Evolutionary conservation across 2,888 invertebrate species (phyloP).

Genomic region (Philonicus albiceps): DNA sequence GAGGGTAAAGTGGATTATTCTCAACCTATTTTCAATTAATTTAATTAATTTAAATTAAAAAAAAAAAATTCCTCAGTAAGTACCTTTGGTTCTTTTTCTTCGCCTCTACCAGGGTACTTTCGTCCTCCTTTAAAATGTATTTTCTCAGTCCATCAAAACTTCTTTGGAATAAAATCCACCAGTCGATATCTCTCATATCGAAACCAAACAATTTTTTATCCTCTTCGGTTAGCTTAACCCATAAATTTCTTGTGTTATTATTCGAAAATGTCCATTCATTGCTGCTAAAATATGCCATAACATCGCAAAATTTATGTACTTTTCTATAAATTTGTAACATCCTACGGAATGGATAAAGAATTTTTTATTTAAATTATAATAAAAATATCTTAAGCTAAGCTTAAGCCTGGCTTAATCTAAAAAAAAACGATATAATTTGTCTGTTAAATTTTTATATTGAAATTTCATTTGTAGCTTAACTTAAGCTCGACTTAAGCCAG

Average conservation of each 20-base stretch:
- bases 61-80: neutral
- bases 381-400: too few relatives aligned
- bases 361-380: too few relatives aligned
- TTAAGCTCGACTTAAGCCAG: too few relatives aligned
- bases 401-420: too few relatives aligned
- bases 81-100: slow-evolving; percentile 70
- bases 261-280: slow-evolving; percentile 77
- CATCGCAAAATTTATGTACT: slow-evolving; percentile 78
- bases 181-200: slow-evolving; percentile 74
- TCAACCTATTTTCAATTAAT: neutral
- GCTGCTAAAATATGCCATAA: slow-evolving; percentile 77
- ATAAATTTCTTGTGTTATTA: slow-evolving; percentile 65
- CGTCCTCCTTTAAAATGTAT: slow-evolving; percentile 80
- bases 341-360: slow-evolving; percentile 68
- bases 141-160: slow-evolving; percentile 78
- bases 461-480: too few relatives aligned
- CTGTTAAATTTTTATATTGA: too few relatives aligned
- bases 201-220: slow-evolving; percentile 73
- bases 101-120: slow-evolving; percentile 72
- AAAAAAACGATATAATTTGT: too few relatives aligned
- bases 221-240: slow-evolving; percentile 59
- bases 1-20: neutral
- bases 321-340: slow-evolving; percentile 80
- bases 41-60: neutral
- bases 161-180: slow-evolving; percentile 64